Percentiles rank a stretch among this genome's conserved stretches.
Evolutionary conservation across 92 coral and sea anemone species (phyloP).

Genomic region (Actinostola sp.): DNA sequence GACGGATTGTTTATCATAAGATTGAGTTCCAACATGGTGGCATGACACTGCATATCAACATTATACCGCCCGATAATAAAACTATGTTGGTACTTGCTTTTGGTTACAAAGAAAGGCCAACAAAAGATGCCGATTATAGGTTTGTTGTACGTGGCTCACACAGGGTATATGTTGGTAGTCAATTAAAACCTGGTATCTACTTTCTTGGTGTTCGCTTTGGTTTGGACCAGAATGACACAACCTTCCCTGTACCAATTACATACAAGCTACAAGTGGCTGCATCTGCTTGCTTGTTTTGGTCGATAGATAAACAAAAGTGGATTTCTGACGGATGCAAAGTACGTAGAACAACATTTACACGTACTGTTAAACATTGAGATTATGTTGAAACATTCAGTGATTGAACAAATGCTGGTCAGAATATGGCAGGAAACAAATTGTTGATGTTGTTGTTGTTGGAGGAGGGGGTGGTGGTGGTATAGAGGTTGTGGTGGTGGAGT

Average conservation of each 20-base stretch:
- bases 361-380: background rate
- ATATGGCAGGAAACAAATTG: too few species aligned
- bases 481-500: too few species aligned
- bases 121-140: conserved; percentile 17
- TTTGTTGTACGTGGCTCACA: conserved; percentile 1
- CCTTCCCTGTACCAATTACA: background rate
- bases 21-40: conserved; percentile 18
- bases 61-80: conserved; percentile 36
- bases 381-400: too few species aligned
- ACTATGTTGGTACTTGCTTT: conserved; percentile 20
- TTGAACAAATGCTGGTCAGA: too few species aligned
- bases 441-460: too few species aligned
- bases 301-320: conserved; percentile 25
- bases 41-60: conserved; percentile 30
- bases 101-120: conserved; percentile 29
- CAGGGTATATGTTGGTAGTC: conserved; percentile 20
- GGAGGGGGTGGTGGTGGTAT: too few species aligned
- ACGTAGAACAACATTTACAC: background rate
- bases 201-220: conserved; percentile 27
- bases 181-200: conserved; percentile 16
- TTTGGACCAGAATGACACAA: background rate
- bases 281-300: conserved; percentile 67
- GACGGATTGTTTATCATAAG: conserved; percentile 44
- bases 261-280: conserved; percentile 42
- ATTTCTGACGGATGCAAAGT: conserved; percentile 55